These are phyloP conservation scores for Clytia hemisphaerica DNA, from an alignment of 30 jellyfish, hydroid and myxozoan species.

Conservation along the genomic window DNA sequence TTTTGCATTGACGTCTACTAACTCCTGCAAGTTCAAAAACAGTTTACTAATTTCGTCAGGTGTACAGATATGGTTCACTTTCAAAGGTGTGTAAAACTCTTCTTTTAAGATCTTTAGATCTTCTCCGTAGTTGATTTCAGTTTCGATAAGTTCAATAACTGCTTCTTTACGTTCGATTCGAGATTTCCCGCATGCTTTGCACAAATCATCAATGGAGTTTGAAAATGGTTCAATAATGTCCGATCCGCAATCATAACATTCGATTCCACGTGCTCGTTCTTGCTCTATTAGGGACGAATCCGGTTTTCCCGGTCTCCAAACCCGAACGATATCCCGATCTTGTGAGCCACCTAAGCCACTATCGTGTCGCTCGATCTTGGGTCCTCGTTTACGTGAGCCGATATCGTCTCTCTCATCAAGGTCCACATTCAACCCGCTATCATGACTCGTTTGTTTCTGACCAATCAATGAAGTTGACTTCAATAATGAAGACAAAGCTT, in stretches of 20 bases:
- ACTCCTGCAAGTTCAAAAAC: slow-evolving; percentile 74
- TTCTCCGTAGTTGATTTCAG: slow-evolving; percentile 80
- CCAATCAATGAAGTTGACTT: too few relatives aligned
- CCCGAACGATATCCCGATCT: neutral
- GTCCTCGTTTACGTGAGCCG: neutral
- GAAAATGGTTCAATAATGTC: neutral
- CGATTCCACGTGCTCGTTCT: neutral
- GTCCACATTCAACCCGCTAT: neutral
- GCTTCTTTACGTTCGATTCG: slow-evolving; percentile 87
- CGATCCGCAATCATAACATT: slow-evolving; percentile 27
- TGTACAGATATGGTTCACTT: slow-evolving; percentile 58
- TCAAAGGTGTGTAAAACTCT: slow-evolving; percentile 80
- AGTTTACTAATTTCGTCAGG: slow-evolving; percentile 55
- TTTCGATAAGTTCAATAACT: slow-evolving; percentile 71
- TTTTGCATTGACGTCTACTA: slow-evolving; percentile 78
- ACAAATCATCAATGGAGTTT: neutral
- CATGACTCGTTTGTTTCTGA: too few relatives aligned
- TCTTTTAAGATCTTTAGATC: slow-evolving; percentile 76
- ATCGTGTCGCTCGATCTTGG: neutral
- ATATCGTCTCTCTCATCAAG: neutral
- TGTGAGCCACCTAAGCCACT: neutral
- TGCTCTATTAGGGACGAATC: neutral
- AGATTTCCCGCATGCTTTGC: slow-evolving; percentile 46
- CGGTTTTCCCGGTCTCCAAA: neutral
- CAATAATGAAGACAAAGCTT: too few relatives aligned